Conservation (phyloP, 2,113 vertebrate species). For the Asarcornis scutulata region DNA sequence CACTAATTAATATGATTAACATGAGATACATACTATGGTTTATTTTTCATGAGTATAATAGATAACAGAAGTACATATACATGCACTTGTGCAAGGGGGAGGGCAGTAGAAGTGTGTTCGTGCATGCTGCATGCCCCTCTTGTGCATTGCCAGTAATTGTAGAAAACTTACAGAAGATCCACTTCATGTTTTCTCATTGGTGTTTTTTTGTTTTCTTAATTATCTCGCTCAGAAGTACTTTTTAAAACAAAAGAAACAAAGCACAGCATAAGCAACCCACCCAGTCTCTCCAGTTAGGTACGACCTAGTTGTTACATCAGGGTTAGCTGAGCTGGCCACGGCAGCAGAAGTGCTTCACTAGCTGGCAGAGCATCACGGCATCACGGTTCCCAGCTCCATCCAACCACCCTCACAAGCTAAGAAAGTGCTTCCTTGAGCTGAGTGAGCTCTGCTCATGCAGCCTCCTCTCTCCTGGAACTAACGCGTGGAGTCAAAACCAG, state of each 20-base stretch:
- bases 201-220: background rate
- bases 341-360: background rate
- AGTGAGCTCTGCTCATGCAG: background rate
- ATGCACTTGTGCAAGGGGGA: background rate
- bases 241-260: background rate
- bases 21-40: rapidly evolving
- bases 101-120: background rate
- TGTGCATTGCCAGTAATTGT: background rate
- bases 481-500: background rate
- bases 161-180: background rate
- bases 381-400: background rate
- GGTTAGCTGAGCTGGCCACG: background rate
- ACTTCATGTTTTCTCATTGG: background rate
- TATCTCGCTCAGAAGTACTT: background rate
- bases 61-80: background rate
- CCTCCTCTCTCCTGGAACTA: background rate
- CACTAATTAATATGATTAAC: background rate
- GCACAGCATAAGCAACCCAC: background rate
- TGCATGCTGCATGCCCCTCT: rapidly evolving
- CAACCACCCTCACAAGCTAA: background rate
- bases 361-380: background rate
- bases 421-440: background rate
- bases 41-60: background rate
- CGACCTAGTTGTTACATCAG: constrained; percentile 15
- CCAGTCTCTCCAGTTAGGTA: background rate